Evolutionary conservation across 2,797 vertebrate species (phyloP).

Genomic region (Meriones psammophilus): DNA sequence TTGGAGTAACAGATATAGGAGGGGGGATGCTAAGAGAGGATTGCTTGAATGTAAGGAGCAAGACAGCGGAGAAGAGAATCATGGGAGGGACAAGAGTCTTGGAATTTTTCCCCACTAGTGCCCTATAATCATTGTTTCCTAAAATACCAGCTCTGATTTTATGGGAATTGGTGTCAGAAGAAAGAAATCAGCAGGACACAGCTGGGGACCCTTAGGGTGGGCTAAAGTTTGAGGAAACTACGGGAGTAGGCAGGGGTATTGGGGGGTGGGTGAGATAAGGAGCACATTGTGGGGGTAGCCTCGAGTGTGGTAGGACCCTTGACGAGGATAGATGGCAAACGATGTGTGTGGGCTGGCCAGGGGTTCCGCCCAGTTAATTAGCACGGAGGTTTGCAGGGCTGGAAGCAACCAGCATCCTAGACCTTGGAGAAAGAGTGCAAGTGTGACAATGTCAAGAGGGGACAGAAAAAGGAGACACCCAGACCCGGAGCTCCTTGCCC

Average conservation of each 20-base stretch:
- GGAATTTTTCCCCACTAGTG: conserved; percentile 60
- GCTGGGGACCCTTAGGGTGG: neutral
- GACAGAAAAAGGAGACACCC: neutral
- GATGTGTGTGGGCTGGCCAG: conserved; percentile 62
- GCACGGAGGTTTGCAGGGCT: conserved; percentile 68
- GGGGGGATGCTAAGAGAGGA: neutral
- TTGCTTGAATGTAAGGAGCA: conserved; percentile 10
- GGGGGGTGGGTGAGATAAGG: conserved; percentile 6
- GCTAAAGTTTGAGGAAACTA: neutral
- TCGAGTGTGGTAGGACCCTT: neutral
- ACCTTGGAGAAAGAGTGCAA: neutral
- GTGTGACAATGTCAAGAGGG: neutral
- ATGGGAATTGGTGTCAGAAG: conserved; percentile 80
- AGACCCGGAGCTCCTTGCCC: neutral
- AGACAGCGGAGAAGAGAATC: conserved; percentile 21
- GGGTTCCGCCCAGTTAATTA: conserved; percentile 78
- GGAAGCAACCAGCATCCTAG: conserved; percentile 50
- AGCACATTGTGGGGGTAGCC: neutral
- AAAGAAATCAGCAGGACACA: conserved; percentile 66
- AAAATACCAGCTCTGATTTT: conserved; percentile 81
- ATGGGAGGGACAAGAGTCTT: conserved; percentile 45
- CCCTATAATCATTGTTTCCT: conserved; percentile 83
- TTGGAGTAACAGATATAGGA: neutral
- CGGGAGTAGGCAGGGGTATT: neutral
- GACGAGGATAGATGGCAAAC: conserved; percentile 57